Evolutionary conservation across 2,888 invertebrate species (phyloP).

Genomic region (Atrina japonica): DNA sequence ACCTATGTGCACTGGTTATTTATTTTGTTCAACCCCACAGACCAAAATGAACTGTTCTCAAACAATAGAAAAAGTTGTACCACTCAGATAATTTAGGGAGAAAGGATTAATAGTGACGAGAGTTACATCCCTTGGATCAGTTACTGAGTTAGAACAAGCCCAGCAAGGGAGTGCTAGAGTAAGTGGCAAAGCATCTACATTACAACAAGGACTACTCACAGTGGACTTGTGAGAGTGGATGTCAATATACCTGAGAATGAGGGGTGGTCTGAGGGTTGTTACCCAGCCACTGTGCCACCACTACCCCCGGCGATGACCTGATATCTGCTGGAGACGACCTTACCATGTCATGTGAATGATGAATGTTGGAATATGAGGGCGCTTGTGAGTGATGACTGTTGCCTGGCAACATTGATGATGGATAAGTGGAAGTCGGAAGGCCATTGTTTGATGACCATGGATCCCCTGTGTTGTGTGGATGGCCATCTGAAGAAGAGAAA

Average conservation of each 20-base stretch:
- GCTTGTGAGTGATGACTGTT: conserved; percentile 79
- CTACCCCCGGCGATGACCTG: conserved; percentile 16
- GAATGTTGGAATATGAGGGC: conserved; percentile 78
- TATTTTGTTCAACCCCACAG: too few relatives aligned
- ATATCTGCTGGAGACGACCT: conserved; percentile 40
- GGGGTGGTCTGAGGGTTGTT: conserved; percentile 14
- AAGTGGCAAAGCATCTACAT: too few relatives aligned
- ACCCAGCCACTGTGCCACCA: conserved; percentile 29
- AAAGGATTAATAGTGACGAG: too few relatives aligned
- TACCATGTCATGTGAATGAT: conserved; percentile 77
- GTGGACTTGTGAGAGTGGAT: background rate
- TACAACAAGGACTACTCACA: too few relatives aligned
- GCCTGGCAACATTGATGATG: conserved; percentile 76
- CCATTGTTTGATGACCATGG: conserved; percentile 76
- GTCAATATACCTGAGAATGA: conserved; percentile 6
- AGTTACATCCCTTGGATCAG: too few relatives aligned
- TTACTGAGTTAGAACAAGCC: too few relatives aligned
- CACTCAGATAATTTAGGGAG: too few relatives aligned
- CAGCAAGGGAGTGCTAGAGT: too few relatives aligned
- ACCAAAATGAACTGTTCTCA: too few relatives aligned
- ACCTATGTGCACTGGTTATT: too few relatives aligned
- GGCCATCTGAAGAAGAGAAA: conserved; percentile 52
- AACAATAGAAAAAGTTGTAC: too few relatives aligned
- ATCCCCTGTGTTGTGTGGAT: conserved; percentile 51
- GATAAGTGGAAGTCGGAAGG: conserved; percentile 76